Percentiles rank a stretch among this genome's conserved stretches.
phyloP scores from a whole-genome alignment of 2,113 vertebrate genomes.

The Coturnix japonica region DNA sequence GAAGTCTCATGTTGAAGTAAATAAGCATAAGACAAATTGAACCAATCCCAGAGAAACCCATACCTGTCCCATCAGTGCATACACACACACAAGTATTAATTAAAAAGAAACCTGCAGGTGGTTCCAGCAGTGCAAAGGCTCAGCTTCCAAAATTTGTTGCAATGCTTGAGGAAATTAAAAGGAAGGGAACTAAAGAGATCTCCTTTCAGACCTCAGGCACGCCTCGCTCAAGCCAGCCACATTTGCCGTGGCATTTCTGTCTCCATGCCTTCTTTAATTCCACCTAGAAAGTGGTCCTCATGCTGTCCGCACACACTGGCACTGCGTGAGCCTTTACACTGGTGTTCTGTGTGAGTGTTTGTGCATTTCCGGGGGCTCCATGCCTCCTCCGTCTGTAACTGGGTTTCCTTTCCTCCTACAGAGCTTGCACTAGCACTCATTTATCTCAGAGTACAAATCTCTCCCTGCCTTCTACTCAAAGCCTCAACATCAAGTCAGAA shows the following conservation, averaged over 20 bases:
- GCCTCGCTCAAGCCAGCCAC: not conserved
- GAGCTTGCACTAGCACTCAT: constrained; percentile 99
- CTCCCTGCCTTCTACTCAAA: constrained; percentile 99
- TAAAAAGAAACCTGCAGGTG: not conserved
- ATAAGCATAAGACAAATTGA: not conserved
- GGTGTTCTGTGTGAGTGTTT: constrained; percentile 79
- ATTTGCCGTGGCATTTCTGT: not conserved
- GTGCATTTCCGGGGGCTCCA: constrained; percentile 81
- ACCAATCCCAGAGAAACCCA: not conserved
- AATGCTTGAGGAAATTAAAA: not conserved
- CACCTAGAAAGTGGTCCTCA: not conserved
- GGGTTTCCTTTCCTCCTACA: constrained; percentile 98
- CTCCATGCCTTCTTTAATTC: not conserved
- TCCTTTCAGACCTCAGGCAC: not conserved
- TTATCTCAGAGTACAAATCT: constrained; percentile 99
- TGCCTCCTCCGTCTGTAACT: constrained; percentile 92
- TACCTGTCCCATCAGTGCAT: not conserved
- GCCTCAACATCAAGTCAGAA: constrained; percentile 99
- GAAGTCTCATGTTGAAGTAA: not conserved
- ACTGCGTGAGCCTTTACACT: constrained; percentile 59
- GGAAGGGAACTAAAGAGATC: not conserved
- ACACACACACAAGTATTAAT: not conserved
- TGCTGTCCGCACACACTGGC: not conserved
- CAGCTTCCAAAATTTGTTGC: not conserved
- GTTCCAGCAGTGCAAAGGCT: constrained; percentile 44